Evolutionary conservation across 2,888 invertebrate genomes (phyloP), one percentile per base, ranked within the genome.

Genomic region (Acrocyrtus sp.): DNA sequence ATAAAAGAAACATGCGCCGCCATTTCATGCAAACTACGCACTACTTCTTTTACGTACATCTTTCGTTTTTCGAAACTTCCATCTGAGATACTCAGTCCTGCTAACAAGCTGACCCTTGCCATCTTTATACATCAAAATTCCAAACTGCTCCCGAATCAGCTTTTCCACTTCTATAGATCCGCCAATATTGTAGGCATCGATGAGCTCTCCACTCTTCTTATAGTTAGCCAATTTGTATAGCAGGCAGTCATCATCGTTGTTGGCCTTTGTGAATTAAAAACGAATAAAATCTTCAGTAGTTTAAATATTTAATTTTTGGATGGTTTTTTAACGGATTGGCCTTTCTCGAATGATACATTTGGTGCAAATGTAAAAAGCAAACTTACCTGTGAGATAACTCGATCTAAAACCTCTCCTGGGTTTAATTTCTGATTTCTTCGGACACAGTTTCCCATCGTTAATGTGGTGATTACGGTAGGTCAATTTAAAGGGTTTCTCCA

Each of bases 201-300:
- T 89, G 17, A 96, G 86, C 80, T 96, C 92, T 3, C 96, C 96
- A 48, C 95, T 83, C 85, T 94, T 92, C 84, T 94, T 95, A 84
- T 94, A 95, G 85, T 95, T 93, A 6, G 94, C 95, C 70, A 95
- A 86, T 63, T 82, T 92, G 84, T 95, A 95, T 0, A 95, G 86
- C 24, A 95, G 88, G 80, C 94, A 95, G 83, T 94, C 93, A 83
- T 93, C 94, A 82, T 94, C 91, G 81, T 90, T 91, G 68, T 92
- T 91, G 0, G 82, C 80, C 82, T 81, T n/a, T n/a, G n/a, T n/a
- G n/a, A n/a, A n/a, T n/a, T n/a, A n/a, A n/a, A n/a, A n/a, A n/a
- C n/a, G n/a, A n/a, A n/a, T n/a, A n/a, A n/a, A n/a, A n/a, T n/a
- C n/a, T n/a, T n/a, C n/a, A n/a, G n/a, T n/a, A n/a, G n/a, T n/a